Evolutionary conservation across 2,888 invertebrate genomes (phyloP).

Genomic region (Deroplatys truncata): DNA sequence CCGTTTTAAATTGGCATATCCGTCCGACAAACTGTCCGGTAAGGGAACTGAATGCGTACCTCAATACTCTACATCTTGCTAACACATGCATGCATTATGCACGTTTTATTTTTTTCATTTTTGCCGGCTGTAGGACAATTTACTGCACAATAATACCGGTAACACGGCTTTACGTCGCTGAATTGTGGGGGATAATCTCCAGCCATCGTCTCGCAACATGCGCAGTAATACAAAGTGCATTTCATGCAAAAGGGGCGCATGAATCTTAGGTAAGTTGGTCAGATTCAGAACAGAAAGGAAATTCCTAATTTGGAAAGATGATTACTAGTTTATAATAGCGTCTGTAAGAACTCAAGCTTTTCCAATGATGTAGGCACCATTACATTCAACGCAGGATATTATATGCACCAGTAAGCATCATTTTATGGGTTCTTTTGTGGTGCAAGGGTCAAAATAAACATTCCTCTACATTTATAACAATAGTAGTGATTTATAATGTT

Average conservation of each 20-base stretch:
- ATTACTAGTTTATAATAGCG: no score
- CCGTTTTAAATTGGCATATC: neutral
- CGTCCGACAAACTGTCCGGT: neutral
- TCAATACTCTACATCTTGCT: neutral
- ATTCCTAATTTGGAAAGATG: no score
- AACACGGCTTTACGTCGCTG: neutral
- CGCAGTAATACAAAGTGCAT: neutral
- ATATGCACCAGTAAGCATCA: no score
- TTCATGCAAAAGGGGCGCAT: neutral
- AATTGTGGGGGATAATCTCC: neutral
- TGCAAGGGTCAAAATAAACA: no score
- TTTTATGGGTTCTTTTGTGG: no score
- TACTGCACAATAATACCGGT: neutral
- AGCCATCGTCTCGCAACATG: neutral
- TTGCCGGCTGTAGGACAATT: neutral
- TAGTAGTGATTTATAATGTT: no score
- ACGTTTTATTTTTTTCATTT: neutral
- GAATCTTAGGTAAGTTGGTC: neutral
- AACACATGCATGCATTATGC: neutral
- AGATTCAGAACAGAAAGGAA: no score
- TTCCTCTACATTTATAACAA: no score
- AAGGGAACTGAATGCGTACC: neutral
- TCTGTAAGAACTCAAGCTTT: no score
- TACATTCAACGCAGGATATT: no score
- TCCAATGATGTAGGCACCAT: no score